Percentiles rank a stretch among this genome's conserved stretches.
phyloP scores from a whole-genome alignment of 2,888 invertebrate species.

The Sabatieria punctata region DNA sequence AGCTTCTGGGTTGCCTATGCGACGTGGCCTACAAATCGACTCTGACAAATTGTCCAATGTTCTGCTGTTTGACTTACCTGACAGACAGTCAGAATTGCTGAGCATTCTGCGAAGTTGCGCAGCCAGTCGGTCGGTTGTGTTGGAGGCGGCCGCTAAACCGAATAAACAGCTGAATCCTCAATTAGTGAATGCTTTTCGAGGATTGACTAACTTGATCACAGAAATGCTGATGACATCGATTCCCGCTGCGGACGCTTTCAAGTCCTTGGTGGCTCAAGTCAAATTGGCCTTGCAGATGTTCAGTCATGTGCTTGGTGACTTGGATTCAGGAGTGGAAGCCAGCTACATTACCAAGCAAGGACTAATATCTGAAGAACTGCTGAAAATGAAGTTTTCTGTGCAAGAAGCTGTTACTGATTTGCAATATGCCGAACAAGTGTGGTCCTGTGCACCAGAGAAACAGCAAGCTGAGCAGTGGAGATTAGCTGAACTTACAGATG shows the following conservation, averaged over 20 bases:
- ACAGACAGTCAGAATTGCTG: background rate
- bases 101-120: background rate
- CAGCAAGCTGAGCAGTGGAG: too few species aligned
- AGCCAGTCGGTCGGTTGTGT: background rate
- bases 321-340: too few species aligned
- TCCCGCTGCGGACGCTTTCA: background rate
- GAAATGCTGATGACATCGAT: slow-evolving; percentile 9
- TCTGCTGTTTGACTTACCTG: background rate
- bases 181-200: background rate
- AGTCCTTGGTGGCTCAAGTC: too few species aligned
- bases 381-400: too few species aligned
- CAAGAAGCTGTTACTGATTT: too few species aligned
- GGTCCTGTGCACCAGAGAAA: too few species aligned
- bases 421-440: too few species aligned
- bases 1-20: slow-evolving; percentile 11
- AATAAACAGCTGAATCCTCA: slow-evolving; percentile 8
- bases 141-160: slow-evolving; percentile 4
- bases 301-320: too few species aligned
- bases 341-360: too few species aligned
- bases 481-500: too few species aligned
- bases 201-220: slow-evolving; percentile 4
- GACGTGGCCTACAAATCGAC: slow-evolving; percentile 11
- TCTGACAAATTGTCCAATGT: slow-evolving; percentile 9
- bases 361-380: too few species aligned
- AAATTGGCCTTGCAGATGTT: too few species aligned